Evolutionary conservation across 2,797 vertebrate genomes (phyloP), one percentile per base, ranked within the genome.

Genomic region (Halcyon badia): DNA sequence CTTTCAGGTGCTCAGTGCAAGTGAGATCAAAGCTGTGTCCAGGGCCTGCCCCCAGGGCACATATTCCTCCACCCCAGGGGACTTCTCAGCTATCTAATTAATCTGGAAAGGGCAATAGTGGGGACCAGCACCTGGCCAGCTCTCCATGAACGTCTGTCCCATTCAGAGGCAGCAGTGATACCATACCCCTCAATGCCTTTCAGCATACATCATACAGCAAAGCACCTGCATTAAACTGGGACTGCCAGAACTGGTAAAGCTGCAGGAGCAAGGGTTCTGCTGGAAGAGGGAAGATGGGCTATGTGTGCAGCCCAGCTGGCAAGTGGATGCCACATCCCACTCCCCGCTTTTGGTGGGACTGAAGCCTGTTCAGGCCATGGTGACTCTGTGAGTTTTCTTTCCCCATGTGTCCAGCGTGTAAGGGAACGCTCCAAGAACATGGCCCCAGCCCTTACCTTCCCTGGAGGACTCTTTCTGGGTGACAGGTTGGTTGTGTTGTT

Each of bases 391-490:
- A 18, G 22, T 42, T 56, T 96, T 90, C 48, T 76, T 80, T 61
- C 22, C 28, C 10, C 25, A 20, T 13, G 19, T 60, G 35, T 24
- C 48, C 49, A 66, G 39, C 8, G 21, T 16, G n/a, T n/a, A 64
- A 25, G 25, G 20, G 37, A 96, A 64, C 39, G 79, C 73, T 56
- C 39, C 46, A 70, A 78, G 25, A 84, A 65, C 46, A 70, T 9
- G 9, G 44, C 28, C 30, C 41, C n/a, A 65, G n/a, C 24, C 30
- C 83, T 97, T 86, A 97, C 97, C 96, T 97, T 87, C 42, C 39
- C 12, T n/a, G 58, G 19, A 89, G 64, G 56, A 61, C 46, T 88
- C 31, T 44, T 83, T 64, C 22, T 66, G n/a, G n/a, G 31, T 60
- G 86, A 39, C 1, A 9, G 24, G 19, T 37, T 88, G 24, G 28